Percentiles rank a stretch among this genome's conserved stretches.
These are phyloP conservation scores for Ceratosolen fusciceps DNA, from an alignment of 1,140 invertebrate genomes.

Conservation along the genomic window DNA sequence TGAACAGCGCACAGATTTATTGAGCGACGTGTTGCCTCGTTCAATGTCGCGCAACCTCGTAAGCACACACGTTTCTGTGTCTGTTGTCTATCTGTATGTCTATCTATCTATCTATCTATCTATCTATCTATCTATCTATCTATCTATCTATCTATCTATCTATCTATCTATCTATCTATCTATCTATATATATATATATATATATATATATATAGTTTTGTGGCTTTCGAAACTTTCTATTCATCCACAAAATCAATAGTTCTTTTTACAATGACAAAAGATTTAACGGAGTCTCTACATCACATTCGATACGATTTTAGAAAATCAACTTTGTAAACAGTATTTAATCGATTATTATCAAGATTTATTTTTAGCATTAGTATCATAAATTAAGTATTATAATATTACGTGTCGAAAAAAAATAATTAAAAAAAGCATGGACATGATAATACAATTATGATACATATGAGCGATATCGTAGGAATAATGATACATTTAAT, in stretches of 20 bases:
- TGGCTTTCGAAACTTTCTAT: slow-evolving; percentile 59
- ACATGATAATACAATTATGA: too few species aligned
- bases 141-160: background rate
- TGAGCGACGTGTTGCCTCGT: slow-evolving; percentile 50
- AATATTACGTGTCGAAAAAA: too few species aligned
- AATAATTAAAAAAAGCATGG: too few species aligned
- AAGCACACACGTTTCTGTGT: slow-evolving; percentile 38
- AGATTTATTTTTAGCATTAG: background rate
- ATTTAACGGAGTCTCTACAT: slow-evolving; percentile 10
- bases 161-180: background rate
- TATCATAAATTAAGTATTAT: too few species aligned
- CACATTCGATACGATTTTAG: slow-evolving; percentile 34
- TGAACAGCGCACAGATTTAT: slow-evolving; percentile 56
- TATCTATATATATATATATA: background rate
- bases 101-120: slow-evolving; percentile 12
- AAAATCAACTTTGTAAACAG: background rate
- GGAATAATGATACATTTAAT: too few species aligned
- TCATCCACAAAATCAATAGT: slow-evolving; percentile 27
- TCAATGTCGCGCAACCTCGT: slow-evolving; percentile 54
- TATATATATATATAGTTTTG: too few species aligned
- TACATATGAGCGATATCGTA: too few species aligned
- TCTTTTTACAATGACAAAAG: background rate
- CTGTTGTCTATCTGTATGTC: background rate
- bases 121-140: background rate
- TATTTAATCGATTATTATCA: slow-evolving; percentile 16